These are phyloP conservation scores for Girardia tigrina DNA, from an alignment of 2,888 invertebrate species.

Conservation along the genomic window DNA sequence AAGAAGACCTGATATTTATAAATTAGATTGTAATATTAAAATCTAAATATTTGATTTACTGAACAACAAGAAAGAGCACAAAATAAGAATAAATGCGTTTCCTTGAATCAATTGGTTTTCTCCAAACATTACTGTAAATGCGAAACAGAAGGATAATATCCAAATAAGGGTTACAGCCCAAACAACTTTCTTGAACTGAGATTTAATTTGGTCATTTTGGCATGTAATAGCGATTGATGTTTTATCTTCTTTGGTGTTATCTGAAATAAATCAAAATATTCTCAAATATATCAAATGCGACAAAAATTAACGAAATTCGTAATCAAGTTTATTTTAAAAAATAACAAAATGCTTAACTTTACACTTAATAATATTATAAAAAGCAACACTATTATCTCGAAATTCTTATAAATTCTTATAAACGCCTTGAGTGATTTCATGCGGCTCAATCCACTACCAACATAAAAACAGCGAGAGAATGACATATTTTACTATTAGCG, in stretches of 20 bases:
- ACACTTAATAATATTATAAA: too few relatives aligned
- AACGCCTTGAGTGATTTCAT: too few relatives aligned
- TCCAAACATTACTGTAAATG: background rate
- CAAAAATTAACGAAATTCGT: too few relatives aligned
- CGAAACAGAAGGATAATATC: background rate
- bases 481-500: too few relatives aligned
- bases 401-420: too few relatives aligned
- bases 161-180: background rate
- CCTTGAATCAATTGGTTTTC: background rate
- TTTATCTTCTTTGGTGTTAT: background rate
- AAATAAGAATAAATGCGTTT: background rate
- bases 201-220: background rate
- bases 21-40: background rate
- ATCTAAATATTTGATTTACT: background rate
- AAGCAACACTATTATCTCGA: too few relatives aligned
- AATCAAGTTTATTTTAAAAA: too few relatives aligned
- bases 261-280: too few relatives aligned
- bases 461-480: too few relatives aligned
- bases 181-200: background rate
- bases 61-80: background rate
- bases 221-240: background rate
- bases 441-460: too few relatives aligned
- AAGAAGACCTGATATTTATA: background rate
- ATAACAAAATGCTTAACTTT: too few relatives aligned
- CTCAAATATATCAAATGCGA: too few relatives aligned